These are phyloP conservation scores for Blastomussa wellsi DNA, from an alignment of 92 coral and sea anemone species.

Conservation along the genomic window DNA sequence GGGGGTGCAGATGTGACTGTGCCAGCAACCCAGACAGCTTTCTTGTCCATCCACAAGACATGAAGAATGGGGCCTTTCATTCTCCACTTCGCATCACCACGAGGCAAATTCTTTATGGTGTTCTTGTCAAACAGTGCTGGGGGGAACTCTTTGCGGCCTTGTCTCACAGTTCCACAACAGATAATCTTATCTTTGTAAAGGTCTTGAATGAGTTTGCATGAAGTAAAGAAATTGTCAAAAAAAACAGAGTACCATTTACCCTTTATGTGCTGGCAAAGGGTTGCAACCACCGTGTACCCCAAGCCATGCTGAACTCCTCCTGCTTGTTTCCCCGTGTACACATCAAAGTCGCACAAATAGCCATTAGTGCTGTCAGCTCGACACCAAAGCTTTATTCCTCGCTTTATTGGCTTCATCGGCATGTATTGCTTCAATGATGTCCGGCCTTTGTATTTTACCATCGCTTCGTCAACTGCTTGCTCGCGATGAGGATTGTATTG, in stretches of 20 bases:
- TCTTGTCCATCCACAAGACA: conserved; percentile 19
- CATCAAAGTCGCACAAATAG: conserved; percentile 45
- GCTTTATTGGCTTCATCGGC: conserved; percentile 48
- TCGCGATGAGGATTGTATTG: conserved; percentile 31
- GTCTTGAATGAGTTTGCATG: not conserved
- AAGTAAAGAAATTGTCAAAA: conserved; percentile 55
- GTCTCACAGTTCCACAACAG: conserved; percentile 47
- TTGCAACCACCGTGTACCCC: conserved; percentile 30
- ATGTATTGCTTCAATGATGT: no score
- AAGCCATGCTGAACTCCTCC: conserved; percentile 2
- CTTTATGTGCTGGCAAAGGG: conserved; percentile 24
- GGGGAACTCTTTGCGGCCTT: conserved; percentile 35
- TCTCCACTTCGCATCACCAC: not conserved
- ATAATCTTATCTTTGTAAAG: conserved; percentile 26
- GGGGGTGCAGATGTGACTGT: not conserved
- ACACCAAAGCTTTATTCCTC: conserved; percentile 46
- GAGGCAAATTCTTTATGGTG: not conserved
- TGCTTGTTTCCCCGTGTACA: conserved; percentile 32
- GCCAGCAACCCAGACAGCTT: conserved; percentile 11
- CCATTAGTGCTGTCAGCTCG: conserved; percentile 17
- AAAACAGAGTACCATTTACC: conserved; percentile 34
- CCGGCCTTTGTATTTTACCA: conserved; percentile 48
- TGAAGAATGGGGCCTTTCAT: conserved; percentile 10
- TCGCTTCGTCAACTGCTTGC: conserved; percentile 39
- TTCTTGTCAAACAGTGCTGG: conserved; percentile 16